Evolutionary conservation across 2,888 invertebrate species (phyloP).

Genomic region (Eupithecia pulchellata): DNA sequence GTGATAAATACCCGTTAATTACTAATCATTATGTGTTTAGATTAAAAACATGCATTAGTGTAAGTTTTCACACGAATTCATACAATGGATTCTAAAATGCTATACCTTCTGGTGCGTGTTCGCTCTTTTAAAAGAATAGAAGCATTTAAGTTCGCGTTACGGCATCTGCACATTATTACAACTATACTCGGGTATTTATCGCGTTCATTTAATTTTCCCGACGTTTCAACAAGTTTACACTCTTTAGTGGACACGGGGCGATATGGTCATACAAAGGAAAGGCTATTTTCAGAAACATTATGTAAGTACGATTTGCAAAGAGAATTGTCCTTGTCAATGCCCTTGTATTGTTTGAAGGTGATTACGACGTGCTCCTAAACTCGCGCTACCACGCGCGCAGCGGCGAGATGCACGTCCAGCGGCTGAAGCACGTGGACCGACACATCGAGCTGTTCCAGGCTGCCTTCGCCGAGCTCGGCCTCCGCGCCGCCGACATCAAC

Average conservation of each 20-base stretch:
- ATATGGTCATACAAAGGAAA: too few relatives aligned
- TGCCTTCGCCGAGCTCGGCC: constrained; percentile 77
- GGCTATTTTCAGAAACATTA: neutral
- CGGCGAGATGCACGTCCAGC: constrained; percentile 77
- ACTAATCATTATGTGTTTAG: too few relatives aligned
- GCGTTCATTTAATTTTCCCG: too few relatives aligned
- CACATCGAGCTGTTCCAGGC: constrained; percentile 72
- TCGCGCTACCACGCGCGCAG: constrained; percentile 77
- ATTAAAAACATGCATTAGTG: too few relatives aligned
- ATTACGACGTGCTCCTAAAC: constrained; percentile 78
- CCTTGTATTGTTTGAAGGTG: constrained; percentile 62
- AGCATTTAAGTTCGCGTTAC: too few relatives aligned
- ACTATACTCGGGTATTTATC: too few relatives aligned
- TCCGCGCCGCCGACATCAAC: constrained; percentile 73
- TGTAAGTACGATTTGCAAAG: neutral
- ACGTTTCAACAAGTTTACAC: too few relatives aligned
- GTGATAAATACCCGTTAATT: too few relatives aligned
- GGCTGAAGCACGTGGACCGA: constrained; percentile 74
- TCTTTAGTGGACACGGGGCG: too few relatives aligned
- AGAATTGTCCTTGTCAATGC: neutral
- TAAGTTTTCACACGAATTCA: neutral
- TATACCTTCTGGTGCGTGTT: neutral
- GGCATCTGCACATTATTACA: too few relatives aligned
- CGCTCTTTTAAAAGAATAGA: neutral
- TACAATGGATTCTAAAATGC: neutral